These are phyloP conservation scores for Bergia sp. DNA, from an alignment of 92 coral and sea anemone species.

Conservation along the genomic window DNA sequence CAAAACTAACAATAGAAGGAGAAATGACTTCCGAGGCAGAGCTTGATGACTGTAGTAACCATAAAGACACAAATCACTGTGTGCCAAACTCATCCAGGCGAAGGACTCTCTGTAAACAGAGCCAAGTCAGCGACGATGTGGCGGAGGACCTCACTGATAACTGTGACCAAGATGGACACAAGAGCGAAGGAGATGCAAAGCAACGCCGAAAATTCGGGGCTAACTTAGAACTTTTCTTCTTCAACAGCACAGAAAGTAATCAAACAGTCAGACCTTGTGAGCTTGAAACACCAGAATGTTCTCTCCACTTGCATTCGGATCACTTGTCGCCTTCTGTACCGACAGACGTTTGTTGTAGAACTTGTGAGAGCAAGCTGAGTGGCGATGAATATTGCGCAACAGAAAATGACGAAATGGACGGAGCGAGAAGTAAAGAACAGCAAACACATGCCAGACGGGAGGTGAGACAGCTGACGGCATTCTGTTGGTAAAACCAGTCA, in stretches of 20 bases:
- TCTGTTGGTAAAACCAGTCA: no score
- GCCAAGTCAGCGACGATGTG: slow-evolving; percentile 26
- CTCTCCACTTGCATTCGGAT: neutral
- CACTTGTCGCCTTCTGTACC: neutral
- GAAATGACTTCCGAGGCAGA: neutral
- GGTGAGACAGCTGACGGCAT: neutral
- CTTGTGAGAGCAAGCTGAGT: neutral
- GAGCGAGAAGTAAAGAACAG: neutral
- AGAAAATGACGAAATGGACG: neutral
- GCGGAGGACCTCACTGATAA: neutral
- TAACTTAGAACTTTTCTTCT: slow-evolving; percentile 24
- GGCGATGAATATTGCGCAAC: neutral
- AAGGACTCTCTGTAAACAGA: slow-evolving; percentile 27
- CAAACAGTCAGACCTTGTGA: slow-evolving; percentile 24
- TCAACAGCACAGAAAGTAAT: slow-evolving; percentile 36
- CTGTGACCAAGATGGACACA: neutral
- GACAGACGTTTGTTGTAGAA: neutral
- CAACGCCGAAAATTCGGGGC: slow-evolving; percentile 29
- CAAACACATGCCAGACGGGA: neutral
- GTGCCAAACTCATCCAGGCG: neutral
- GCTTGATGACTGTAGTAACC: neutral
- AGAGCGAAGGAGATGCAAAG: neutral
- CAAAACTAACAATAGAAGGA: neutral
- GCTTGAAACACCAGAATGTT: neutral
- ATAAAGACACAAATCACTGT: neutral